A percentile compares a stretch with the other conserved stretches of the same genome.
phyloP scores from a whole-genome alignment of 35 echinoderm and acorn worm species.

The Amphiura filiformis region DNA sequence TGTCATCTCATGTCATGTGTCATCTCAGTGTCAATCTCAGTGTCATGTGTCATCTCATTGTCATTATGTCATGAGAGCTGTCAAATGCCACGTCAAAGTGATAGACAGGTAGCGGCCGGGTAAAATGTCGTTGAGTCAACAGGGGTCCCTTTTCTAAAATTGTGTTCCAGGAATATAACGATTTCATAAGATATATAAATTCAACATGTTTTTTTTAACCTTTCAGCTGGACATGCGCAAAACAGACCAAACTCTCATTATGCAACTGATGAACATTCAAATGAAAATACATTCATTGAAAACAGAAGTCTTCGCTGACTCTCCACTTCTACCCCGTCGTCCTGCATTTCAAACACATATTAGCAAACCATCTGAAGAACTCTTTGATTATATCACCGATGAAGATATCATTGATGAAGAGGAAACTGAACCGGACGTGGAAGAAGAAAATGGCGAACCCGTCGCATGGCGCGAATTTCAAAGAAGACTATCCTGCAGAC shows the following conservation, averaged over 20 bases:
- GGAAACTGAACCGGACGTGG: not conserved
- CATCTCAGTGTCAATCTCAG: no score
- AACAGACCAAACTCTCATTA: not conserved
- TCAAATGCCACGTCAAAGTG: no score
- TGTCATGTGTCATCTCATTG: no score
- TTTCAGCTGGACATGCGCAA: not conserved
- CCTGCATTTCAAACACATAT: not conserved
- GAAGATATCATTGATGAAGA: not conserved
- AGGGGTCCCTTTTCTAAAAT: no score
- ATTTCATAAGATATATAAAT: no score
- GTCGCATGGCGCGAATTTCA: not conserved
- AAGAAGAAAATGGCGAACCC: not conserved
- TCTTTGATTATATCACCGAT: not conserved
- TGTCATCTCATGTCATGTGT: no score
- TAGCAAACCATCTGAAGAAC: not conserved
- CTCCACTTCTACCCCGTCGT: not conserved
- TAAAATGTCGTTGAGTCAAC: no score
- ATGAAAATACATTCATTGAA: not conserved
- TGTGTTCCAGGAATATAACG: no score
- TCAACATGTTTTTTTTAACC: not conserved
- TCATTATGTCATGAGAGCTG: no score
- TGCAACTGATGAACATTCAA: constrained; percentile 6
- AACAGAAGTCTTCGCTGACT: not conserved
- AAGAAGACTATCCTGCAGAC: not conserved
- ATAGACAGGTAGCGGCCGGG: no score